These are phyloP conservation scores for Drosophila murphyi DNA, from an alignment of 1,140 invertebrate species.

Conservation along the genomic window DNA sequence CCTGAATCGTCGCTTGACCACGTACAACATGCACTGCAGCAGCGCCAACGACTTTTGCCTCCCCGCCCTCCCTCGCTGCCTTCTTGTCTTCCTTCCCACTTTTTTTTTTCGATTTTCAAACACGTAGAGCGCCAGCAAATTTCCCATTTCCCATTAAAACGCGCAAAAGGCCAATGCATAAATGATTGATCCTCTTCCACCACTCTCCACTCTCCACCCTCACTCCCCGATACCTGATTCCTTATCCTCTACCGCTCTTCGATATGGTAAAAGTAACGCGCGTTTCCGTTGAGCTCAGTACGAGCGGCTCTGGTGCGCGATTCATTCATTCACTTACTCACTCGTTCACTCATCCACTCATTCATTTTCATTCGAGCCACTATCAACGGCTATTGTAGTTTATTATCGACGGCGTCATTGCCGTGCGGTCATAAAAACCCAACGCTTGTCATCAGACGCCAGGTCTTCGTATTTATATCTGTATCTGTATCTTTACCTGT, in stretches of 20 bases:
- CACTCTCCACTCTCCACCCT: too few species aligned
- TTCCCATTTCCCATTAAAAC: conserved; percentile 72
- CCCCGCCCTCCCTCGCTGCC: background rate
- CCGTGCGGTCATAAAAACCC: conserved; percentile 58
- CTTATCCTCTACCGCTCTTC: background rate
- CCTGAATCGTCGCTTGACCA: conserved; percentile 68
- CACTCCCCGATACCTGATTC: background rate
- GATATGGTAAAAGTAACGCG: conserved; percentile 31
- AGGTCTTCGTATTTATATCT: conserved; percentile 1
- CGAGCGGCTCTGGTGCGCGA: conserved; percentile 35
- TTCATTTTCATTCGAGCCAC: conserved; percentile 50
- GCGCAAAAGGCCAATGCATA: conserved; percentile 74
- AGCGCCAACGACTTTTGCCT: background rate
- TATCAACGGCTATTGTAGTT: conserved; percentile 64
- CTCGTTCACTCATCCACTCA: conserved; percentile 24
- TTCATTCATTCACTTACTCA: conserved; percentile 61
- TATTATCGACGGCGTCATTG: conserved; percentile 46
- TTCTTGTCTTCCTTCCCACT: too few species aligned
- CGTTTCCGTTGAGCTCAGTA: conserved; percentile 41
- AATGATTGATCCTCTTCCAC: conserved; percentile 61
- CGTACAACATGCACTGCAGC: conserved; percentile 51
- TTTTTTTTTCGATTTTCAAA: conserved; percentile 53
- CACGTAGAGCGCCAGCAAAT: conserved; percentile 72
- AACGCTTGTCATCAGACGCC: conserved; percentile 39
- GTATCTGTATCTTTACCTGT: background rate